A percentile compares a stretch with the other conserved stretches of the same genome.
Evolutionary conservation across 2,888 invertebrate species (phyloP).

Genomic region (Bhutanitis thaidina): DNA sequence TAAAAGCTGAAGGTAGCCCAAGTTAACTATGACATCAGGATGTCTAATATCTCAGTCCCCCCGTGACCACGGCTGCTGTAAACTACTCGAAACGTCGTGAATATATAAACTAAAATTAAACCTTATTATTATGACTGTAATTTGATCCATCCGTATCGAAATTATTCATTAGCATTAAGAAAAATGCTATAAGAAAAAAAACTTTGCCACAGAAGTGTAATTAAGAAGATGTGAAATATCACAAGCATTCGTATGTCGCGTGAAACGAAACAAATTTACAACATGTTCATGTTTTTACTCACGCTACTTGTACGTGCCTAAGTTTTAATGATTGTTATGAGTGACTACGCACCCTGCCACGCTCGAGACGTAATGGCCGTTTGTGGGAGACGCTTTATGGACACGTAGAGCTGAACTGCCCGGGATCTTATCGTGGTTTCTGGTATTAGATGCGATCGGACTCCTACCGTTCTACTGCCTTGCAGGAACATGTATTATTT

Average conservation of each 20-base stretch:
- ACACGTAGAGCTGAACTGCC: conserved; percentile 47
- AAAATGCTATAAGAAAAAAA: too few relatives aligned
- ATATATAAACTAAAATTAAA: too few relatives aligned
- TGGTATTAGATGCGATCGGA: conserved; percentile 39
- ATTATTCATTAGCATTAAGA: too few relatives aligned
- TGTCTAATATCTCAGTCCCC: too few relatives aligned
- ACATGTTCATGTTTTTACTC: conserved; percentile 34
- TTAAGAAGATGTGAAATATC: too few relatives aligned
- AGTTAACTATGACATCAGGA: too few relatives aligned
- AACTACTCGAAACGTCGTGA: too few relatives aligned
- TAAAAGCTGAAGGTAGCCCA: too few relatives aligned
- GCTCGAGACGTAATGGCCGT: conserved; percentile 36
- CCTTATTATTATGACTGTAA: too few relatives aligned
- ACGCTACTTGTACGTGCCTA: conserved; percentile 39
- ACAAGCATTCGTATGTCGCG: conserved; percentile 38
- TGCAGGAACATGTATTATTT: conserved; percentile 16
- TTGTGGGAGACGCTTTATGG: conserved; percentile 45
- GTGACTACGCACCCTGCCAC: conserved; percentile 51
- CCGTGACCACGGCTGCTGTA: too few relatives aligned
- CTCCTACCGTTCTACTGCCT: conserved; percentile 32
- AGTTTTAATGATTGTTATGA: conserved; percentile 58
- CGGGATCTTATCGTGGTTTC: conserved; percentile 35
- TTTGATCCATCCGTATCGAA: too few relatives aligned
- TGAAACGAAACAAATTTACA: conserved; percentile 60
- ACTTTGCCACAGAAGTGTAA: too few relatives aligned